Base-by-base conservation (phyloP, 2,797 vertebrate species). In the Sebastes jordani region DNA sequence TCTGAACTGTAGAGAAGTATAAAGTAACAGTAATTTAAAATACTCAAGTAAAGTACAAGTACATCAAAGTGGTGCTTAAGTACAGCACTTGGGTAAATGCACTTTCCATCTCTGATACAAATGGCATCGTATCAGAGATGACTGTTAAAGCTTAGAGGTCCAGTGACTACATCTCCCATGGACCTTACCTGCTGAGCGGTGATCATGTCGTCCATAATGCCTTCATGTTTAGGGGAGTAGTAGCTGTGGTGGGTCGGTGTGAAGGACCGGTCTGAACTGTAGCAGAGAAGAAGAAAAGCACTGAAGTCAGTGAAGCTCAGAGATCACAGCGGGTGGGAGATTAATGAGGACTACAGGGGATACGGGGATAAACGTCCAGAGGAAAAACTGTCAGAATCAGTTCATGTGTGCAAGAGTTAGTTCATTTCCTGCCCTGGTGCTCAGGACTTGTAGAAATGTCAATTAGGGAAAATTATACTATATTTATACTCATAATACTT, bases 181-280 rank as follows among this genome's bases (percentile, higher is more conserved):
- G 0, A 3, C 3, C 20, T 34, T 89, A 99, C 98, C 97, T 99
- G 98, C 76, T 97, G 97, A 91, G 95, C 94, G 83, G 94, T 95
- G 61, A 99, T 89, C 0, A 96, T 93, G 30, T 99, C 98, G 0
- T 99, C 98, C 70, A 97, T 96, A 94, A 97, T 91, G 79, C 96
- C 94, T 16, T 97, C 97, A 67, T 98, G 97, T 80, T 97, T 96
- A 59, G 97, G 94, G 27, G 95, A 95, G 88, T 95, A 96, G 95
- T 97, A 98, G 71, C 96, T 96, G 63, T 96, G 95, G 72, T 98
- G 97, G 91, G 97, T 97, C 91, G 98, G 92, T 0, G 97, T 97
- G 95, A 97, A 98, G 58, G 98, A 98, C 95, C 98, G 96, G 96
- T 99, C 98, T 63, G 96, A 97, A 95, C 98, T 98, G 96, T 4